Conservation (phyloP, 2,888 invertebrate genomes). For the Chalcosyrphus nemorum region DNA sequence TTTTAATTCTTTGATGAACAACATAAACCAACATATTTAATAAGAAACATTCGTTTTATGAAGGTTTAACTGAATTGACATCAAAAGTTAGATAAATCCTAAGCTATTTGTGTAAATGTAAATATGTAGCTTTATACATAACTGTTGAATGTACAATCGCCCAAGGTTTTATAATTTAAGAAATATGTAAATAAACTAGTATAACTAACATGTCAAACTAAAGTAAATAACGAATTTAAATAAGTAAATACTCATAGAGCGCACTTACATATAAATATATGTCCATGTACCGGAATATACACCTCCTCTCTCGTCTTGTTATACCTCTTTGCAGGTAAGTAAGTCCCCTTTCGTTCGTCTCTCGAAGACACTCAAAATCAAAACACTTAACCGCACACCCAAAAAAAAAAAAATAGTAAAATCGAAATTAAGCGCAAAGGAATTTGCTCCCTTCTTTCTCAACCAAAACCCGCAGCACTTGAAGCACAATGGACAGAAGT, state of each 20-base stretch:
- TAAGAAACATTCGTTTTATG: no score
- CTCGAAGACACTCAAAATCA: slow-evolving; percentile 26
- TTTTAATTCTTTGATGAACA: no score
- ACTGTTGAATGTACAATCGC: no score
- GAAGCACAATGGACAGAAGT: slow-evolving; percentile 63
- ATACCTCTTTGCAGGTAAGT: not conserved
- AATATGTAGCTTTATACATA: no score
- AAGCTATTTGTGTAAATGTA: no score
- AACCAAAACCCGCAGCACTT: slow-evolving; percentile 55
- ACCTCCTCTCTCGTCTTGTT: not conserved
- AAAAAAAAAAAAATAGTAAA: slow-evolving; percentile 59
- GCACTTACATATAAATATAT: slow-evolving; percentile 53
- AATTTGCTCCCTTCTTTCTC: slow-evolving; percentile 57
- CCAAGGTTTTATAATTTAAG: no score
- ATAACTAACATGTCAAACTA: not conserved
- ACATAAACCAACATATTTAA: no score
- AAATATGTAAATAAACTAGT: no score
- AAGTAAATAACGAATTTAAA: slow-evolving; percentile 25
- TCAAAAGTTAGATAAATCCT: no score
- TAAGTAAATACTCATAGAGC: slow-evolving; percentile 45
- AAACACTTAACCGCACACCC: slow-evolving; percentile 36
- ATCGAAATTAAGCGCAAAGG: slow-evolving; percentile 63
- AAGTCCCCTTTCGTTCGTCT: not conserved
- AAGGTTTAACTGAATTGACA: no score
- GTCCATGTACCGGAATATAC: slow-evolving; percentile 14